A percentile compares a stretch with the other conserved stretches of the same genome.
phyloP scores from a whole-genome alignment of 2,888 invertebrate species.

The Melanophora roralis region DNA sequence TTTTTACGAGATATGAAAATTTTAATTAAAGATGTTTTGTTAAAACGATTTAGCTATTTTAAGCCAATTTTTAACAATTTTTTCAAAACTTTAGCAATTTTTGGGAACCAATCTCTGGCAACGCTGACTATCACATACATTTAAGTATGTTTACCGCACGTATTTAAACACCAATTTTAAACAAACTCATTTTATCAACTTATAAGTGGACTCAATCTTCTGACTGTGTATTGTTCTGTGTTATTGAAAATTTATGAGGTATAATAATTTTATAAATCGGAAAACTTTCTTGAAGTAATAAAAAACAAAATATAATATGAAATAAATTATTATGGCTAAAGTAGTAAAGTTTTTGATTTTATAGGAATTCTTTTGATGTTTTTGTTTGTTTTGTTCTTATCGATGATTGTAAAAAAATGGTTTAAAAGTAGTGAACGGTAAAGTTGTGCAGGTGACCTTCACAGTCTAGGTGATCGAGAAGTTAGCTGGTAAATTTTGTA shows the following conservation, averaged over 20 bases:
- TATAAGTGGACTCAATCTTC: conserved; percentile 1
- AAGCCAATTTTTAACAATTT: no score
- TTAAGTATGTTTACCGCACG: not conserved
- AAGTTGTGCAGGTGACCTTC: conserved; percentile 10
- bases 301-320: not conserved
- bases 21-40: no score
- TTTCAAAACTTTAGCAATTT: no score
- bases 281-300: conserved; percentile 35
- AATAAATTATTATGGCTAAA: conserved; percentile 33
- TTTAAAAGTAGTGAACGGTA: conserved; percentile 13
- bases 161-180: not conserved
- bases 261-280: conserved; percentile 56
- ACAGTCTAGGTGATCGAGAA: no score
- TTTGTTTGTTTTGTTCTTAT: no score
- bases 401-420: not conserved
- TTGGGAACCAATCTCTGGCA: not conserved
- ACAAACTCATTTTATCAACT: not conserved
- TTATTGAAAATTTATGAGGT: conserved; percentile 52
- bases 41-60: no score
- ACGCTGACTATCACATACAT: not conserved
- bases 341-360: conserved; percentile 36
- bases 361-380: not conserved
- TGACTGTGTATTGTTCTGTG: not conserved
- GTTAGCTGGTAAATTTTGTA: no score
- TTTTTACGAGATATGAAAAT: no score